Conservation (phyloP, 2,888 invertebrate genomes). For the Melanostoma mellinum region DNA sequence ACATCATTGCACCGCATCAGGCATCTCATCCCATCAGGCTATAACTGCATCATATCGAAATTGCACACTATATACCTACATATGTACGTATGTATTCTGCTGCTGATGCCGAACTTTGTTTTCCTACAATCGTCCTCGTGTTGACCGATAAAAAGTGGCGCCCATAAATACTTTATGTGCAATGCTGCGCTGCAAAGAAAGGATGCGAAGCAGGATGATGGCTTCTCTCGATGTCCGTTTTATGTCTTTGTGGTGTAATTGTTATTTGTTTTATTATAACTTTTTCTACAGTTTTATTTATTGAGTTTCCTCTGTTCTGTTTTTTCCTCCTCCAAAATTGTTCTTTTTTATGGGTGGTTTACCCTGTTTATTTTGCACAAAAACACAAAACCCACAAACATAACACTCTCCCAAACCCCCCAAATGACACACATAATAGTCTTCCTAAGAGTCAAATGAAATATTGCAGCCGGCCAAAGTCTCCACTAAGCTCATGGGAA, state of each 20-base stretch:
- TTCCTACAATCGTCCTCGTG: background rate
- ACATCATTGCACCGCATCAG: background rate
- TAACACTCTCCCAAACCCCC: constrained; percentile 8
- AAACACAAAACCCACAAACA: constrained; percentile 29
- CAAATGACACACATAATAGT: constrained; percentile 34
- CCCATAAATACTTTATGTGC: constrained; percentile 27
- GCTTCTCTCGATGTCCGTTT: constrained; percentile 23
- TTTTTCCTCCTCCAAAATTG: constrained; percentile 41
- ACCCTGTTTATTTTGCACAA: constrained; percentile 31
- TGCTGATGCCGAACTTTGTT: background rate
- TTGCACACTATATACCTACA: background rate
- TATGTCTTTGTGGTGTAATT: constrained; percentile 20
- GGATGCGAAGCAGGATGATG: background rate
- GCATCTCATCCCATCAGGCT: background rate
- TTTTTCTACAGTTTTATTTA: constrained; percentile 53
- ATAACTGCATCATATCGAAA: constrained; percentile 16
- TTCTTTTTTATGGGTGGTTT: constrained; percentile 29
- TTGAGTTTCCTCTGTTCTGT: constrained; percentile 23
- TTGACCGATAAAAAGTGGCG: constrained; percentile 33
- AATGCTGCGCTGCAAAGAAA: background rate
- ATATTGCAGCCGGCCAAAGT: constrained; percentile 85
- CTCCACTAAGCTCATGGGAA: constrained; percentile 86
- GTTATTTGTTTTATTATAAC: constrained; percentile 9
- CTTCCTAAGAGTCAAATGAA: constrained; percentile 78
- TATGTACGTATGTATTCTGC: background rate